phyloP scores from a whole-genome alignment of 1,140 invertebrate species.

The Linepithema humile region DNA sequence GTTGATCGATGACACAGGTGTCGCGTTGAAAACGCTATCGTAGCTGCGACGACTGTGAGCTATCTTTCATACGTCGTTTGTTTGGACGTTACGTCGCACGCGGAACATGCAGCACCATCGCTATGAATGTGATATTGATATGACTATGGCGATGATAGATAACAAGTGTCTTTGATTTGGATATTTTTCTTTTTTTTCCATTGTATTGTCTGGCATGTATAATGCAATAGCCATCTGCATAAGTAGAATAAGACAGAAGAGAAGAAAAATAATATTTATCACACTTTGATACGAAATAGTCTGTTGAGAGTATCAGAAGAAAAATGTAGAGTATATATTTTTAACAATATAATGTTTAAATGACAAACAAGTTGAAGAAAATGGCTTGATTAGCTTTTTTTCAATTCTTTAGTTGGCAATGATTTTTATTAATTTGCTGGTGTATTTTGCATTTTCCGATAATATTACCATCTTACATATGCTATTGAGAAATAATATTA shows the following conservation, averaged over 20 bases:
- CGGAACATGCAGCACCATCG: background rate
- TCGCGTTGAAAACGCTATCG: slow-evolving; percentile 48
- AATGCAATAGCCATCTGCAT: background rate
- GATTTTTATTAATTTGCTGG: slow-evolving; percentile 19
- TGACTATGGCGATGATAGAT: background rate
- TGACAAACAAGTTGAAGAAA: background rate
- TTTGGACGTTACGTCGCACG: slow-evolving; percentile 26
- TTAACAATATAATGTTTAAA: slow-evolving; percentile 1
- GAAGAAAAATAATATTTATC: background rate
- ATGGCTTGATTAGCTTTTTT: background rate
- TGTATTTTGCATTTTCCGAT: background rate
- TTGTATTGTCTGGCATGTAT: background rate
- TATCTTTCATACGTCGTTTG: slow-evolving; percentile 31
- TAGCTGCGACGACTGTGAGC: slow-evolving; percentile 15
- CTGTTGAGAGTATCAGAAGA: background rate
- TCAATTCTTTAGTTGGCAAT: slow-evolving; percentile 8
- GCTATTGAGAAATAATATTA: background rate
- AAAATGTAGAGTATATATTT: background rate
- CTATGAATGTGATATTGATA: slow-evolving; percentile 17
- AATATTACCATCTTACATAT: background rate
- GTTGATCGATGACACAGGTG: slow-evolving; percentile 57
- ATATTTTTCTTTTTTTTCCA: background rate
- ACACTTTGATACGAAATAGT: background rate
- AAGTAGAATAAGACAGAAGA: background rate
- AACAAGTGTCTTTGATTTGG: background rate